These are phyloP conservation scores for Gallinago jamesoni DNA, from an alignment of 2,113 vertebrate species.

Conservation along the genomic window DNA sequence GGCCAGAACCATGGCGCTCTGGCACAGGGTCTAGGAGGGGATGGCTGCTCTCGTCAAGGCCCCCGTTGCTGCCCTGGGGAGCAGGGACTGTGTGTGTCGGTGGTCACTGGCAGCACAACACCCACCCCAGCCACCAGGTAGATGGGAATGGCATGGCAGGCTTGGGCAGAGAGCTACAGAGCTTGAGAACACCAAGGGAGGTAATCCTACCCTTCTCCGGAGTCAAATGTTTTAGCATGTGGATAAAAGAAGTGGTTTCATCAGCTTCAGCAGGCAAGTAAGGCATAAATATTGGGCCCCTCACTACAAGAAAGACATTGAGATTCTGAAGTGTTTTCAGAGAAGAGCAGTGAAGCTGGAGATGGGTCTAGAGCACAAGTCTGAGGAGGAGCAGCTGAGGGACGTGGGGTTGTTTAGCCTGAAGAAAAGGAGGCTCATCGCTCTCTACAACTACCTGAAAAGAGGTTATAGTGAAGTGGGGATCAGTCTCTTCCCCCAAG, in stretches of 20 bases:
- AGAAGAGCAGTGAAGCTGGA: neutral
- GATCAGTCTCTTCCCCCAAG: neutral
- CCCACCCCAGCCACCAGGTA: neutral
- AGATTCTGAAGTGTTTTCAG: neutral
- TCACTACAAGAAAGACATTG: neutral
- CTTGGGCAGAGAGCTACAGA: neutral
- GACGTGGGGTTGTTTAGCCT: neutral
- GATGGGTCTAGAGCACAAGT: neutral
- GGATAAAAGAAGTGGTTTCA: neutral
- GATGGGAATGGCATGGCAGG: neutral
- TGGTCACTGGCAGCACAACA: neutral
- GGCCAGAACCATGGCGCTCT: neutral
- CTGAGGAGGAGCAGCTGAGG: neutral
- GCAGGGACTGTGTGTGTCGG: too few relatives aligned
- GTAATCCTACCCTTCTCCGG: neutral
- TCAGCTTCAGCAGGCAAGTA: neutral
- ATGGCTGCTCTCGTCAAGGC: neutral
- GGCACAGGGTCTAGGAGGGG: neutral
- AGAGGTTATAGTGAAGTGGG: neutral
- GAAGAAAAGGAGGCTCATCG: neutral
- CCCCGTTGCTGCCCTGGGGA: rapidly evolving
- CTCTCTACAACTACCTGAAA: neutral
- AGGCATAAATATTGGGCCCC: neutral
- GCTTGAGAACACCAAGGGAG: rapidly evolving
- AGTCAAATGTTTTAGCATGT: neutral